Conservation (phyloP, 2,113 vertebrate species). For the Labeo rohita region DNA sequence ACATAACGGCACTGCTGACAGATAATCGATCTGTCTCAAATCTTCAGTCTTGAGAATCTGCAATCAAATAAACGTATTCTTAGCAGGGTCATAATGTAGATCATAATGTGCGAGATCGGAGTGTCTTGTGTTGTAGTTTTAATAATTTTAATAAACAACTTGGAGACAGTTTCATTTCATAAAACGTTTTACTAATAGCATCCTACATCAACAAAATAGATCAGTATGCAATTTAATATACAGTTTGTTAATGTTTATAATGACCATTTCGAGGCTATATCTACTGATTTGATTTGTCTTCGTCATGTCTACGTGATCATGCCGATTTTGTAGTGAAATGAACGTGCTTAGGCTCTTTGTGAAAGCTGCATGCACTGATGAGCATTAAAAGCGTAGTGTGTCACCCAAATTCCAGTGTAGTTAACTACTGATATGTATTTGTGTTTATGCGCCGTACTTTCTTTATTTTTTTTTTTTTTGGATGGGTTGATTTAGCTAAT, state of each 20-base stretch:
- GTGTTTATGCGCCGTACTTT: not conserved
- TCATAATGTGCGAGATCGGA: not conserved
- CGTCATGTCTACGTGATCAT: slow-evolving; percentile 9
- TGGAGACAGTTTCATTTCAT: not conserved
- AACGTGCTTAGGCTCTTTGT: not conserved
- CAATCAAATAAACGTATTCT: not conserved
- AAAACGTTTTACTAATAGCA: not conserved
- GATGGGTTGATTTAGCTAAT: not conserved
- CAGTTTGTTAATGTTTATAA: not conserved
- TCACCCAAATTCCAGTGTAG: not conserved
- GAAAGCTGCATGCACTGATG: not conserved
- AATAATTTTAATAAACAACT: not conserved
- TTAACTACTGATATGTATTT: not conserved
- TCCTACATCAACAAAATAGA: not conserved
- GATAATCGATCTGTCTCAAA: not conserved
- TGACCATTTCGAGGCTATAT: not conserved
- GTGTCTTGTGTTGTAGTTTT: not conserved
- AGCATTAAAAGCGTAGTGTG: not conserved
- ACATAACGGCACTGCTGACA: not conserved
- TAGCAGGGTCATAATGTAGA: not conserved
- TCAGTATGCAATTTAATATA: not conserved
- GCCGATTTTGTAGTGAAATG: not conserved
- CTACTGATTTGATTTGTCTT: not conserved
- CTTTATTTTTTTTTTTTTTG: not conserved
- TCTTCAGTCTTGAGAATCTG: not conserved